Base-by-base conservation (phyloP, 2,888 invertebrate species). In the Andrena flavipes region DNA sequence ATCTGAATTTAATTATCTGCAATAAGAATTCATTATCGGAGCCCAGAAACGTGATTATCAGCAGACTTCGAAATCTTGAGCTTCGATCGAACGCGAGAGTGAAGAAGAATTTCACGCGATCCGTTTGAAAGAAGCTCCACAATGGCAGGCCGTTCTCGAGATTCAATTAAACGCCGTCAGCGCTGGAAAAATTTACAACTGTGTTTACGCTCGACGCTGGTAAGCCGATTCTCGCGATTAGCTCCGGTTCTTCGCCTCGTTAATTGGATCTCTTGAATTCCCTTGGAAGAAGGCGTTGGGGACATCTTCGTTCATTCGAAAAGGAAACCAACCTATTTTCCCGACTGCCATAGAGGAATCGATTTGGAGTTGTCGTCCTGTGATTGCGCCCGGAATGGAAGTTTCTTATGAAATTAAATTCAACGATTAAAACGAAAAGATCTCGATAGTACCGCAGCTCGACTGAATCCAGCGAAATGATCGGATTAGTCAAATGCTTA, bases 151-250 rank as follows among this genome's bases (percentile, higher is more conserved):
- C 49, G 26, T 49, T 68, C 59, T 63, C 60, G 49, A 67, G 82
- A 90, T 92, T 91, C 84, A 91, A 91, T 92, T 91, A 90, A 88
- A 84, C 75, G 73, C 67, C 48, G 54, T 30, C 62, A 63, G 59
- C 26, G 23, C 7, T 75, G 78, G 88, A 91, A 89, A 91, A 90
- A 91, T 92, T 92, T 92, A 92, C 89, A 89, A 88, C 82, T 87
- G 86, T 92, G 91, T 92, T 92, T 92, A 91, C 91, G 88, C 83
- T 76, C 84, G 82, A 78, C 73, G 42, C 60, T 51, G 59, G 73
- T 67, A 76, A 88, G 83, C 68, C 77, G 74, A 76, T 75, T 84
- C 69, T 73, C 54, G 60, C 60, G 68, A 83, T 85, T 80, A 87
- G 72, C 56, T 42, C 42, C 65, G 79, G 60, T 76, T 84, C 69